Base-by-base conservation (phyloP, 2,888 invertebrate species). In the Iphiclides podalirius region DNA sequence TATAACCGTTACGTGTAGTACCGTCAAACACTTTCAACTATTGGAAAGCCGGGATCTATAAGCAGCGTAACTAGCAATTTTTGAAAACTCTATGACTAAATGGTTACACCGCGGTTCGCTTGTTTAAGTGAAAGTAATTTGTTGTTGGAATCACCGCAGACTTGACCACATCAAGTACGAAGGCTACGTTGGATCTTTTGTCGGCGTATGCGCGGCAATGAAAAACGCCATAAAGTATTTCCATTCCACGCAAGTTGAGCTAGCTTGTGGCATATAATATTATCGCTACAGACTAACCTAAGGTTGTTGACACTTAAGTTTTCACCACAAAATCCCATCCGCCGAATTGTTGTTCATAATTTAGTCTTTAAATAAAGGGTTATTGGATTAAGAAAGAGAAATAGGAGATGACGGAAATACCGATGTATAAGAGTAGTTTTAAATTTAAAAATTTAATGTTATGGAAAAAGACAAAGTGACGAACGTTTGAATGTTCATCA, bases 121-220 rank as follows among this genome's bases (percentile, higher is more conserved):
- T 51, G 58, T 66, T 63, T 61, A 60, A 75, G 80, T 77, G 81
- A 82, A 82, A 82, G 82, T 80, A 71, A 74, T 76, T 72, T 72
- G 62, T 72, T 72, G 62, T 64, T 58, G 55, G 60, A 52, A 53
- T 66, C 54, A 68, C 77, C 75, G 61, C 76, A 75, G 54, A 63
- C 52, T 58, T 58, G 39, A 66, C 70, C 66, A 66, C 71, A 68
- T 64, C 55, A 61, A 66, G 63, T 63, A 61, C 63, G 70, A 65
- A 66, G 68, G 62, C 60, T 64, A 67, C 62, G 60, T 63, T 59
- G 67, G 62, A 67, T 64, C 70, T 72, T 64, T 58, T 57, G 52
- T 51, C 52, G 51, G 46, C 42, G 8, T n/a, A 35, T 31, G 20
- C 23, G 23, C 36, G 40, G 31, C 36, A 31, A 41, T 45, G 28